These are phyloP conservation scores for Sinocyclocheilus rhinocerous DNA, from an alignment of 2,113 vertebrate species.

Conservation along the genomic window DNA sequence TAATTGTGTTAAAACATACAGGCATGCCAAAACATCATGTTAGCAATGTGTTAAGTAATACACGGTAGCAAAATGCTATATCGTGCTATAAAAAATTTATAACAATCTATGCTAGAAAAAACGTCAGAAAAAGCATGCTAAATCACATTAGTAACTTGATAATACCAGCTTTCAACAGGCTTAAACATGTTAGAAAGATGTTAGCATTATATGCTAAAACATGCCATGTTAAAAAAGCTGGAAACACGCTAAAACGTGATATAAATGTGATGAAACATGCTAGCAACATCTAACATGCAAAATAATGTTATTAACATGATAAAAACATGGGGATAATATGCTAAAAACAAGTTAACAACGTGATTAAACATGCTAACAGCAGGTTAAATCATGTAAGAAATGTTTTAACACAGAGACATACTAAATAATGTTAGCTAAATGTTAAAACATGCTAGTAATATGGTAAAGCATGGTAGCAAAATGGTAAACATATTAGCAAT, in stretches of 20 bases:
- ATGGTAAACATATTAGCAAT: neutral
- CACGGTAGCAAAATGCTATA: neutral
- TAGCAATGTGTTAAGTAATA: neutral
- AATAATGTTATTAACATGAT: neutral
- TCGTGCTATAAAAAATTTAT: neutral
- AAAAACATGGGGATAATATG: neutral
- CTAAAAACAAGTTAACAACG: neutral
- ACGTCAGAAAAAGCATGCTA: too few relatives aligned
- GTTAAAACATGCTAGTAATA: neutral
- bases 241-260: neutral
- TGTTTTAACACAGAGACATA: too few relatives aligned
- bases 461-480: neutral
- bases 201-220: neutral
- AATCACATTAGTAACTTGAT: neutral
- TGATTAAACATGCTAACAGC: neutral
- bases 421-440: neutral
- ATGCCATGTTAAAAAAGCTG: neutral
- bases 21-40: neutral
- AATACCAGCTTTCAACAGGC: neutral
- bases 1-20: neutral
- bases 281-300: neutral
- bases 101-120: neutral
- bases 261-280: neutral
- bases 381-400: neutral
- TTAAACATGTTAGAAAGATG: neutral